Conservation (phyloP, 2,113 vertebrate species). For the Sceloporus tristichus region DNA sequence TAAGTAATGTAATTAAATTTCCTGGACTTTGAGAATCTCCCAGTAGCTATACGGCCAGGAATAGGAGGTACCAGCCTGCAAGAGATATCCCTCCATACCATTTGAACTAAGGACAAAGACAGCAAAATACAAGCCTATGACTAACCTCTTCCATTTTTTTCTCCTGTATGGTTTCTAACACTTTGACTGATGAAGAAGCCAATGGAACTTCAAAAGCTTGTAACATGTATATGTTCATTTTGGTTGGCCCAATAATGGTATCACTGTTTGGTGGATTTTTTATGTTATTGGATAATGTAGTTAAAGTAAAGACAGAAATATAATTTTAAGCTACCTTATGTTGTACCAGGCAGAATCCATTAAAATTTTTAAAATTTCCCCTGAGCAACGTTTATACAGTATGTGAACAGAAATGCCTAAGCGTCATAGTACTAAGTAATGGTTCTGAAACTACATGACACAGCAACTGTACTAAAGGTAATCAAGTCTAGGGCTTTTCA, state of each 20-base stretch:
- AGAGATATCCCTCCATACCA: not conserved
- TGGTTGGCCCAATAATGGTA: no score
- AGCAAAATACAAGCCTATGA: no score
- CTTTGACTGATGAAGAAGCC: no score
- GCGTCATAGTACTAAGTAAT: not conserved
- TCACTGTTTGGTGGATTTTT: no score
- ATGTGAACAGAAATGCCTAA: not conserved
- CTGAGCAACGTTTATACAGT: not conserved
- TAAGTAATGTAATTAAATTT: not conserved
- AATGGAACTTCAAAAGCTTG: no score
- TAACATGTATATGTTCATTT: no score
- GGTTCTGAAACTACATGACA: not conserved
- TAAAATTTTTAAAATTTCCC: not conserved
- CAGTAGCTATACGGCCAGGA: no score
- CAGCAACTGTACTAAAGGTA: not conserved
- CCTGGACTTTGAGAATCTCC: no score
- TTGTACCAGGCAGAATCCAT: not conserved
- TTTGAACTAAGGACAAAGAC: not conserved
- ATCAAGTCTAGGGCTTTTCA: not conserved
- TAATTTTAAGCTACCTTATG: not conserved
- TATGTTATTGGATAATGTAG: not conserved
- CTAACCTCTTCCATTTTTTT: no score
- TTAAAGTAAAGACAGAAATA: constrained; percentile 6
- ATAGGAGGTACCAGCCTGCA: no score
- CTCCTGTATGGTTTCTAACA: no score